Evolutionary conservation across 2,797 vertebrate genomes (phyloP).

Genomic region (Phataginus tetradactyla): DNA sequence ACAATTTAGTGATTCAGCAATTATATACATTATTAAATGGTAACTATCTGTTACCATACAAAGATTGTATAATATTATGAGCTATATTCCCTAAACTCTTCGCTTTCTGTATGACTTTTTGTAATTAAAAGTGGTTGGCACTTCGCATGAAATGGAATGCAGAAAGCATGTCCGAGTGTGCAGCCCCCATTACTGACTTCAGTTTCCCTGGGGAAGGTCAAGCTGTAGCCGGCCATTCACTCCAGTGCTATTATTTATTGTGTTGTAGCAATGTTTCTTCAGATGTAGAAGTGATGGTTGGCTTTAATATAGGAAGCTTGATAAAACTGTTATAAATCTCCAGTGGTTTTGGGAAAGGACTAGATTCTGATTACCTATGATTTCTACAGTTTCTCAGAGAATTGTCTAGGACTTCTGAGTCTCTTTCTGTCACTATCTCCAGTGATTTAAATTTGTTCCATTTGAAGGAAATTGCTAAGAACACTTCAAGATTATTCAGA

Average conservation of each 20-base stretch:
- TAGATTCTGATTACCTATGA: conserved; percentile 48
- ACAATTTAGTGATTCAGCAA: too few relatives aligned
- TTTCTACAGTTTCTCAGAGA: conserved; percentile 56
- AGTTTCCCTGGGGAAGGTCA: conserved; percentile 45
- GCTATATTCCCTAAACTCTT: not conserved
- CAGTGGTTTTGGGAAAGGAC: not conserved
- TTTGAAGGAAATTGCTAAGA: conserved; percentile 65
- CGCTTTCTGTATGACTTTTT: conserved; percentile 68
- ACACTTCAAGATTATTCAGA: conserved; percentile 60
- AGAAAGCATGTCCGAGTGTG: conserved; percentile 29
- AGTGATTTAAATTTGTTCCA: conserved; percentile 74
- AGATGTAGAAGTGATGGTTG: conserved; percentile 58
- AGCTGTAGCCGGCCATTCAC: conserved; percentile 56
- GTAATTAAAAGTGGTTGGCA: conserved; percentile 84
- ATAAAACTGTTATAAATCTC: conserved; percentile 63
- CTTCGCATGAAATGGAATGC: conserved; percentile 69
- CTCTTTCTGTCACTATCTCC: conserved; percentile 53
- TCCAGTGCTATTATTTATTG: conserved; percentile 50
- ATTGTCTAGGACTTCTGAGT: conserved; percentile 60
- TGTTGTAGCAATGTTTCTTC: conserved; percentile 51
- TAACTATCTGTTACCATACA: too few relatives aligned
- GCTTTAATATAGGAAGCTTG: conserved; percentile 59
- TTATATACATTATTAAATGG: too few relatives aligned
- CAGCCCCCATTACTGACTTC: not conserved
- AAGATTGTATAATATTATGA: too few relatives aligned